Evolutionary conservation across 2,797 vertebrate genomes (phyloP).

Genomic region (Staurois parvus): DNA sequence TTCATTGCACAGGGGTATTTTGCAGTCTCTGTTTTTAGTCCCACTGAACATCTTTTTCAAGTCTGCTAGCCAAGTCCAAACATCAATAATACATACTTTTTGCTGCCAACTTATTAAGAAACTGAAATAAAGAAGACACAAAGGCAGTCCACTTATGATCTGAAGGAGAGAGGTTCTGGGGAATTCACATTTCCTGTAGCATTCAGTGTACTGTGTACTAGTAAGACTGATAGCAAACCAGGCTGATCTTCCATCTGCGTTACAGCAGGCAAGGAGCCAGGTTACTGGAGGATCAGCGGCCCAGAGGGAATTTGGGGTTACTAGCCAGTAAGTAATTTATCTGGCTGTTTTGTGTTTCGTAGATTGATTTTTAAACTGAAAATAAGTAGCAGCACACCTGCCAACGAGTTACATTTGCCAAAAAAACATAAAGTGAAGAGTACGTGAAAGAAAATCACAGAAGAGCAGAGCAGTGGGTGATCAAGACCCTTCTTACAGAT

Average conservation of each 20-base stretch:
- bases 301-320: conserved; percentile 66
- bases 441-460: conserved; percentile 30
- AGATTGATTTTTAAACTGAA: conserved; percentile 70
- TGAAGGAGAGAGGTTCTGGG: neutral
- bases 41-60: neutral
- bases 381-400: conserved; percentile 70
- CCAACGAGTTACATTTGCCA: conserved; percentile 70
- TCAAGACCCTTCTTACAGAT: conserved; percentile 13
- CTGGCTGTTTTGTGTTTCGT: conserved; percentile 69
- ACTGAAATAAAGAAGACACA: neutral
- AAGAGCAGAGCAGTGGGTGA: conserved; percentile 2
- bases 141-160: neutral
- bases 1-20: neutral
- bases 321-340: conserved; percentile 74
- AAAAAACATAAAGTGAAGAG: conserved; percentile 13
- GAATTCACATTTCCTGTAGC: conserved; percentile 60
- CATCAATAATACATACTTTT: neutral
- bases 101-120: neutral
- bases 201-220: conserved; percentile 65
- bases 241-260: conserved; percentile 75
- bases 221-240: conserved; percentile 62
- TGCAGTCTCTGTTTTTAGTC: neutral
- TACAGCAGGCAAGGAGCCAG: conserved; percentile 71
- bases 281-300: conserved; percentile 67
- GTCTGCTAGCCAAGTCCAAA: neutral